Evolutionary conservation across 2,888 invertebrate genomes (phyloP).

Genomic region (Heliconius sara): DNA sequence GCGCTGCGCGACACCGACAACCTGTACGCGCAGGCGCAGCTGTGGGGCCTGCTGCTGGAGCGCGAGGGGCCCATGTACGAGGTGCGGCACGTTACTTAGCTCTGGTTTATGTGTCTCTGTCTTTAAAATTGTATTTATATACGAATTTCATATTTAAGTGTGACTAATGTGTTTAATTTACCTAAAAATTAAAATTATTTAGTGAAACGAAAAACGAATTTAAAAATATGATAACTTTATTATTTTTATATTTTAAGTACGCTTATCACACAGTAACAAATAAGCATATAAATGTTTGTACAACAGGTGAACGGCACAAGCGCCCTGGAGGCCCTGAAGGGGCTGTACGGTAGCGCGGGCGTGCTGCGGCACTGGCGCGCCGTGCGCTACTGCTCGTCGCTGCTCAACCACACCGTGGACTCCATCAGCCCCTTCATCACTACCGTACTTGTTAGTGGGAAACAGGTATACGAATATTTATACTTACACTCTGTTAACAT

Average conservation of each 20-base stretch:
- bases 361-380: slow-evolving; percentile 94
- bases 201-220: too few relatives aligned
- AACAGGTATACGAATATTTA: slow-evolving; percentile 87
- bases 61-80: slow-evolving; percentile 92
- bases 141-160: too few relatives aligned
- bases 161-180: too few relatives aligned
- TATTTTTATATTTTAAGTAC: too few relatives aligned
- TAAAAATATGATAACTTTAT: too few relatives aligned
- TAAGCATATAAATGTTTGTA: background rate
- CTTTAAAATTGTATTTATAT: too few relatives aligned
- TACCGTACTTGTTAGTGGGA: slow-evolving; percentile 98
- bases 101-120: too few relatives aligned
- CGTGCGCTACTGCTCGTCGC: slow-evolving; percentile 96
- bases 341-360: slow-evolving; percentile 92
- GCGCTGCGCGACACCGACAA: slow-evolving; percentile 85
- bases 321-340: slow-evolving; percentile 88
- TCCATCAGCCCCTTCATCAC: slow-evolving; percentile 99
- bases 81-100: slow-evolving; percentile 63
- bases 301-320: slow-evolving; percentile 76
- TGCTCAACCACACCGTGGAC: slow-evolving; percentile 97
- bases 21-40: slow-evolving; percentile 91
- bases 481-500: background rate
- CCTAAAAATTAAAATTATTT: too few relatives aligned
- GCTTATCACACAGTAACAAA: background rate
- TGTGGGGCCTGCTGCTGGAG: slow-evolving; percentile 92